Evolutionary conservation across 2,797 vertebrate species (phyloP).

Genomic region (Peromyscus aztecus): DNA sequence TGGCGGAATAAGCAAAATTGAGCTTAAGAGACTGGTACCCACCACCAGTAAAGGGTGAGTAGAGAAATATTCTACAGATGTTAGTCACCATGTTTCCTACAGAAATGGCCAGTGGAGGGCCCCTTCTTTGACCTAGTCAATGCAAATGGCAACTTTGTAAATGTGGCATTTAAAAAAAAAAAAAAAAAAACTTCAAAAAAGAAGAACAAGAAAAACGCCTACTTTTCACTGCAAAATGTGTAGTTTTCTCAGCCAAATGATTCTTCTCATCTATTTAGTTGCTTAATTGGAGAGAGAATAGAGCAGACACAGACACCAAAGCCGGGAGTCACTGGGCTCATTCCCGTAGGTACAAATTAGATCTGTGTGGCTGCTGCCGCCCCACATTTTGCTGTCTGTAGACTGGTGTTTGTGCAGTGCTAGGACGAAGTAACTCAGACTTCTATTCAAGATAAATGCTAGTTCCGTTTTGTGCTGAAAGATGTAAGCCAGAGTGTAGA

Average conservation of each 20-base stretch:
- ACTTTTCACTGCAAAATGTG: constrained; percentile 16
- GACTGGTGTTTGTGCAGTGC: constrained; percentile 58
- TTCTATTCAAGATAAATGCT: constrained; percentile 77
- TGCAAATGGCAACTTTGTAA: not conserved
- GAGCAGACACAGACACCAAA: constrained; percentile 47
- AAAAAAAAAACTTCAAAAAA: not conserved
- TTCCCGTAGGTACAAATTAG: constrained; percentile 60
- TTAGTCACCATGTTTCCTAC: too few relatives aligned
- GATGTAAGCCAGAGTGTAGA: constrained; percentile 72
- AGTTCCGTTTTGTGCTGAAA: constrained; percentile 65
- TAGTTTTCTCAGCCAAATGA: constrained; percentile 52
- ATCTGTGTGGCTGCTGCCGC: not conserved
- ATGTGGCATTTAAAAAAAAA: not conserved
- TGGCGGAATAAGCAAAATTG: not conserved
- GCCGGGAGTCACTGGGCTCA: constrained; percentile 7
- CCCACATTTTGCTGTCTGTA: constrained; percentile 70
- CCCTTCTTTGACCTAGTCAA: not conserved
- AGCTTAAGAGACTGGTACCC: not conserved
- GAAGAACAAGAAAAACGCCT: not conserved
- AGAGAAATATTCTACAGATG: not conserved
- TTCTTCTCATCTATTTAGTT: not conserved
- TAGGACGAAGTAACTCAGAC: constrained; percentile 36
- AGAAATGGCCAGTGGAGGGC: not conserved
- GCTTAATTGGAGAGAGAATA: constrained; percentile 34
- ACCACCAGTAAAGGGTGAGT: not conserved